Evolutionary conservation across 2,113 vertebrate species (phyloP).

Genomic region (Passer domesticus): DNA sequence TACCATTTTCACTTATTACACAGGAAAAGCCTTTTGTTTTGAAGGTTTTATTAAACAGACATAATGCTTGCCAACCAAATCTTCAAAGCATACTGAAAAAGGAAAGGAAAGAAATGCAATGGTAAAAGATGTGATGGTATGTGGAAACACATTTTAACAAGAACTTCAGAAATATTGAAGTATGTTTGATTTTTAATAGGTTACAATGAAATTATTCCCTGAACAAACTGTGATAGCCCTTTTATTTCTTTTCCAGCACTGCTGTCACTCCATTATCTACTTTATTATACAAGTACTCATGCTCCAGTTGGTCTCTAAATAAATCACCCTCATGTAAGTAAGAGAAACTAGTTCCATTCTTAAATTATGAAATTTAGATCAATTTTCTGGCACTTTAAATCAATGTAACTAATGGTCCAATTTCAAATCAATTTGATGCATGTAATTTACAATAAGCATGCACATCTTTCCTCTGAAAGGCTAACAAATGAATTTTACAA

Average conservation of each 20-base stretch:
- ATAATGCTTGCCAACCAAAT: background rate
- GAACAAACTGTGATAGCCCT: background rate
- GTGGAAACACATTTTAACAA: background rate
- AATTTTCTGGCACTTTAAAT: slow-evolving; percentile 70
- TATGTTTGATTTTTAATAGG: background rate
- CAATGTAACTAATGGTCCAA: slow-evolving; percentile 59
- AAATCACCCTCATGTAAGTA: slow-evolving; percentile 42
- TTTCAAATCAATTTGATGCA: slow-evolving; percentile 66
- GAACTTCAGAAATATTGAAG: background rate
- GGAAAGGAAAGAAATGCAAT: background rate
- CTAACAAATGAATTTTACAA: slow-evolving; percentile 54
- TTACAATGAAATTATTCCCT: background rate
- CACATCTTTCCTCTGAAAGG: slow-evolving; percentile 10
- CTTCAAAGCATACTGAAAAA: background rate
- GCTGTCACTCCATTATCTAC: slow-evolving; percentile 9
- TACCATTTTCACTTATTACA: background rate
- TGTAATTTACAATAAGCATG: slow-evolving; percentile 55
- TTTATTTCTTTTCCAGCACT: background rate
- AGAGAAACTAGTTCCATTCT: slow-evolving; percentile 50
- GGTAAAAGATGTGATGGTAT: background rate
- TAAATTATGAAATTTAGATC: slow-evolving; percentile 66
- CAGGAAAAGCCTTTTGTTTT: background rate
- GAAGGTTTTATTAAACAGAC: background rate
- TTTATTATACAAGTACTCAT: slow-evolving; percentile 26
- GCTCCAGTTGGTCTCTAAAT: slow-evolving; percentile 54